Base-by-base conservation (phyloP, 1,140 invertebrate genomes). In the Steinernema khuongi region DNA sequence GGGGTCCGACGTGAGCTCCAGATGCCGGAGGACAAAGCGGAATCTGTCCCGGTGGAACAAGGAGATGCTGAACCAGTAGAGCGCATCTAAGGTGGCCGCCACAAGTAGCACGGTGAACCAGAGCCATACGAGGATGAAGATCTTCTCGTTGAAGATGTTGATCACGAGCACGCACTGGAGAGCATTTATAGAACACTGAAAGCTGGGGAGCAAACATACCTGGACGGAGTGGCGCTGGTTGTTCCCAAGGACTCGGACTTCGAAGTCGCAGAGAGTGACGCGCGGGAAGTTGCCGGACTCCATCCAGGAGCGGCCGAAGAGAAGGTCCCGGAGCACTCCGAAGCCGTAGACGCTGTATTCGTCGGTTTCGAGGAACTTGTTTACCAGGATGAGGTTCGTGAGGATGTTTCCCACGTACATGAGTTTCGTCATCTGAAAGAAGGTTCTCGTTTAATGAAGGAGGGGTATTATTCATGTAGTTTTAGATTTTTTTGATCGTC, bases 91-190 rank as follows among this genome's bases (percentile, higher is more conserved):
- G 67, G 85, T 80, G 14, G 88, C 85, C n/a, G 87, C 80, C 17
- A 87, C 80, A 71, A 87, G 85, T n/a, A 88, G 82, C 68, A 88
- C 86, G 1, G 87, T 83, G 33, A 88, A 87, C 88, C 88, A 89
- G 73, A 89, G 87, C 88, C 88, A 89, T 28, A 89, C 78, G 66
- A 89, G 68, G 67, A 86, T 85, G 75, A 87, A 87, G 26, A 87
- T 86, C 73, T 87, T 87, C 80, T 88, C 88, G 80, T 88, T 88
- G 81, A 88, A 88, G 29, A 88, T 83, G 77, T 88, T 88, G 66
- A 88, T 88, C 18, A 88, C 88, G 67, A 88, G 85, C 22, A 88
- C 87, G 80, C 88, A 88, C 75, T 88, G 86, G 67, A 88, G 84
- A 69, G 17, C 19, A 31, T 69, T 17, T 31, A 28, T 76, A 70